Percentiles rank a stretch among this genome's conserved stretches.
Conservation (phyloP, 2,888 invertebrate genomes). For the Tyria jacobaeae region DNA sequence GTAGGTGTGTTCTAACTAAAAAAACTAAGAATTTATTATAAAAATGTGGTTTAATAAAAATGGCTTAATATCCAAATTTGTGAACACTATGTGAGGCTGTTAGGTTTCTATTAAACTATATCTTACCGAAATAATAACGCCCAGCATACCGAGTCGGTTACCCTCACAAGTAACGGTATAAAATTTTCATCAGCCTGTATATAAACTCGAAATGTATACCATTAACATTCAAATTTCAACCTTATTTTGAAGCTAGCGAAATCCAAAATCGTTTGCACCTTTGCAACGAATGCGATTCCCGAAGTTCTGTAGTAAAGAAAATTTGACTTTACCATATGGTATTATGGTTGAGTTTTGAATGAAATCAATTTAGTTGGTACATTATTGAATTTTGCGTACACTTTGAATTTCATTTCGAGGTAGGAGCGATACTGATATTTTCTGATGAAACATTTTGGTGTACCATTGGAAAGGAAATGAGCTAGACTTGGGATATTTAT, state of each 20-base stretch:
- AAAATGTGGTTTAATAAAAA: background rate
- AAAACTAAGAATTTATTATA: too few relatives aligned
- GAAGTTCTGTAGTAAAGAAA: background rate
- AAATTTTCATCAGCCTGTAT: conserved; percentile 56
- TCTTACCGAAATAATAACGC: conserved; percentile 1
- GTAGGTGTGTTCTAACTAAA: too few relatives aligned
- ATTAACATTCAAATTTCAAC: conserved; percentile 30
- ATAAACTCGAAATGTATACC: conserved; percentile 25
- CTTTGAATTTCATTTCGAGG: conserved; percentile 33
- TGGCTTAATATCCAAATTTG: background rate
- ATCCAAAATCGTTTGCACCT: conserved; percentile 27
- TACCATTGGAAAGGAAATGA: background rate
- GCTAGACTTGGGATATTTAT: background rate
- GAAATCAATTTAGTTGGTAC: background rate
- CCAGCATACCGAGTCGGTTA: conserved; percentile 30
- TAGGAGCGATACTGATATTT: conserved; percentile 21
- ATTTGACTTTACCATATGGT: conserved; percentile 25
- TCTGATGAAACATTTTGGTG: background rate
- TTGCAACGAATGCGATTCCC: background rate
- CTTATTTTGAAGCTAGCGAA: conserved; percentile 18
- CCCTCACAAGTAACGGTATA: conserved; percentile 43
- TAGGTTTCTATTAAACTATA: conserved; percentile 1
- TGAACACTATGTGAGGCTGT: background rate
- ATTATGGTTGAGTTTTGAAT: conserved; percentile 26
- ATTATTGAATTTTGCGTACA: conserved; percentile 20